phyloP scores from a whole-genome alignment of 2,113 vertebrate genomes.

The Gadus chalcogrammus region DNA sequence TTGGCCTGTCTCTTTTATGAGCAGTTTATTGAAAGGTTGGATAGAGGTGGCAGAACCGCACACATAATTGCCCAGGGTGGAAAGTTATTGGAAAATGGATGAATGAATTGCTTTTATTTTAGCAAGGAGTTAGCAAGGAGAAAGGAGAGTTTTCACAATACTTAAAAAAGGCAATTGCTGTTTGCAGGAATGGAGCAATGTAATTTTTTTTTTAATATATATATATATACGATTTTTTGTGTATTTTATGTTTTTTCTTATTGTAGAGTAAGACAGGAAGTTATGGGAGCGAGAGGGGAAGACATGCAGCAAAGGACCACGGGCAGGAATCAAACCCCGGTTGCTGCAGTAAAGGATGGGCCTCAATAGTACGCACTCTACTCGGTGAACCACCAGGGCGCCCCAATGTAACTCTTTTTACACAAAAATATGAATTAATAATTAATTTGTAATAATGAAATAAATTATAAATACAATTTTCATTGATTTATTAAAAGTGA shows the following conservation, averaged over 20 bases:
- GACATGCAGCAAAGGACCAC: conserved; percentile 21
- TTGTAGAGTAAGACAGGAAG: too few relatives aligned
- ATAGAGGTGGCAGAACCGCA: conserved; percentile 64
- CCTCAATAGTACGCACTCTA: too few relatives aligned
- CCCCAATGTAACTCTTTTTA: too few relatives aligned
- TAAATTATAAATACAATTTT: too few relatives aligned
- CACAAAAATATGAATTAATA: too few relatives aligned
- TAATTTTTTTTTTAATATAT: conserved; percentile 22
- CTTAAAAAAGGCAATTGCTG: conserved; percentile 68
- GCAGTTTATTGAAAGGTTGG: conserved; percentile 69
- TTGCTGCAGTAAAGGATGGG: too few relatives aligned
- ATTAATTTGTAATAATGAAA: too few relatives aligned
- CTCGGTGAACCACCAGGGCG: too few relatives aligned
- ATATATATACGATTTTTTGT: too few relatives aligned
- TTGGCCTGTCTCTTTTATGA: conserved; percentile 67
- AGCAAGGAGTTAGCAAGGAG: conserved; percentile 27
- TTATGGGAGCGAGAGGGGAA: too few relatives aligned
- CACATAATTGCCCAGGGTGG: conserved; percentile 69
- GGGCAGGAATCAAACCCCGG: conserved; percentile 25
- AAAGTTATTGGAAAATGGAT: conserved; percentile 73
- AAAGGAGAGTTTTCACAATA: conserved; percentile 56
- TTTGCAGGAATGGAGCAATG: conserved; percentile 44
- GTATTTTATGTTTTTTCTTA: too few relatives aligned
- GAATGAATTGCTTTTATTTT: conserved; percentile 61
- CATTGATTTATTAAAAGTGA: too few relatives aligned